These are phyloP conservation scores for Sarcophaga peregrina DNA, from an alignment of 1,140 invertebrate genomes.

Conservation along the genomic window DNA sequence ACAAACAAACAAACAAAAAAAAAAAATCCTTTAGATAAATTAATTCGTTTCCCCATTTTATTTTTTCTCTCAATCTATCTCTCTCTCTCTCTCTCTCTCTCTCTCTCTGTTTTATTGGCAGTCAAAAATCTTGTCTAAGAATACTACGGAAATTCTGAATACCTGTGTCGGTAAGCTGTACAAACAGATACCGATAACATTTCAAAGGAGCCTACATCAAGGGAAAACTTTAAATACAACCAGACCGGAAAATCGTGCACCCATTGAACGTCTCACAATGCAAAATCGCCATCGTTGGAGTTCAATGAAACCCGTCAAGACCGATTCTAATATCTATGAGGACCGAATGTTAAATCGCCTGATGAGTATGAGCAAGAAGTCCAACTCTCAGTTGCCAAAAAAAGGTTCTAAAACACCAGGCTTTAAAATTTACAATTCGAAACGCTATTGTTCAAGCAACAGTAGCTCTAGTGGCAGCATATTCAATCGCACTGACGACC, in stretches of 20 bases:
- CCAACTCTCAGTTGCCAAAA: background rate
- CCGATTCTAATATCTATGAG: background rate
- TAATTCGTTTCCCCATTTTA: no score
- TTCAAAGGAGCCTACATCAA: conserved; percentile 38
- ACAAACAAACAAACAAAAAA: background rate
- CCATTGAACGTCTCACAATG: background rate
- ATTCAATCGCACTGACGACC: conserved; percentile 40
- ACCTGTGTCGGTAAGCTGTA: conserved; percentile 44
- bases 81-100: no score
- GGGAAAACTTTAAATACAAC: conserved; percentile 18
- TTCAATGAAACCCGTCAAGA: background rate
- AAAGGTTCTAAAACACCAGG: conserved; percentile 18
- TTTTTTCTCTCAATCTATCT: no score
- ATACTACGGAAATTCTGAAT: conserved; percentile 44
- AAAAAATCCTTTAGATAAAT: no score
- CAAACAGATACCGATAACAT: conserved; percentile 40
- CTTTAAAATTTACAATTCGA: conserved; percentile 41
- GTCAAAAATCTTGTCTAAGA: conserved; percentile 44
- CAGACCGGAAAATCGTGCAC: conserved; percentile 37
- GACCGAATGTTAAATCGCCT: background rate
- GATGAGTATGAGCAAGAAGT: background rate
- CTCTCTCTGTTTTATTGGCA: no score
- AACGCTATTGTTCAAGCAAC: conserved; percentile 43
- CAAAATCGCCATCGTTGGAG: background rate
- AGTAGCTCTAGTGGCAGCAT: conserved; percentile 42